Evolutionary conservation across 92 coral and sea anemone genomes (phyloP), one percentile per base, ranked within the genome.

Genomic region (Virgularia gustaviana): DNA sequence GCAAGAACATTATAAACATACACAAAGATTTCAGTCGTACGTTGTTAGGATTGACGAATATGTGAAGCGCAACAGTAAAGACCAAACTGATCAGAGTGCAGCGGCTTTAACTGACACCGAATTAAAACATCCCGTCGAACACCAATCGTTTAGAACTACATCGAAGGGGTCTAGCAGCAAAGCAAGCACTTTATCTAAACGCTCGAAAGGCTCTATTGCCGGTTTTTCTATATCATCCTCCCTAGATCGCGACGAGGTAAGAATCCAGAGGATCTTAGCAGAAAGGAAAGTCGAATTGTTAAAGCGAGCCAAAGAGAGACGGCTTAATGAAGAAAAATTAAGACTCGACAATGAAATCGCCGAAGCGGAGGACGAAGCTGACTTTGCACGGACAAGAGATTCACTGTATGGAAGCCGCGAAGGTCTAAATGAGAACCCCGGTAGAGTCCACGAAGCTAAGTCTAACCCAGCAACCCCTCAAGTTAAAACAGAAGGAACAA

Each of bases 271-370:
- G 63, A 61, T 78, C 51, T 49, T 80, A 56, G 85, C 75, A 45
- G 73, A 73, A 39, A 80, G 62, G 75, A 80, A 80, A 32, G 41
- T 80, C 37, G 85, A 30, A 57, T 42, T 67, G 61, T 59, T 78
- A 28, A 75, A 65, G 59, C 63, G 73, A 13, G 65, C 81, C 36
- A 81, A 76, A 42, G 77, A 65, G 57, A 75, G 81, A 61, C 76
- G 57, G 44, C 37, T 81, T 37, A 82, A 36, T 44, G 86, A 70
- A 77, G 54, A 77, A 57, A 45, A 41, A 39, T 81, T 82, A 47
- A 82, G 19, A 38, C 34, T 77, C 24, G 86, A 82, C 23, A 81
- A 82, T 44, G 60, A 82, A 77, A 82, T 82, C 55, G 79, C 82
- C 19, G 86, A 76, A 51, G 86, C 82, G 9, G 74, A 76, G 35